phyloP scores from a whole-genome alignment of 2,113 vertebrate species.

The Coturnix japonica region DNA sequence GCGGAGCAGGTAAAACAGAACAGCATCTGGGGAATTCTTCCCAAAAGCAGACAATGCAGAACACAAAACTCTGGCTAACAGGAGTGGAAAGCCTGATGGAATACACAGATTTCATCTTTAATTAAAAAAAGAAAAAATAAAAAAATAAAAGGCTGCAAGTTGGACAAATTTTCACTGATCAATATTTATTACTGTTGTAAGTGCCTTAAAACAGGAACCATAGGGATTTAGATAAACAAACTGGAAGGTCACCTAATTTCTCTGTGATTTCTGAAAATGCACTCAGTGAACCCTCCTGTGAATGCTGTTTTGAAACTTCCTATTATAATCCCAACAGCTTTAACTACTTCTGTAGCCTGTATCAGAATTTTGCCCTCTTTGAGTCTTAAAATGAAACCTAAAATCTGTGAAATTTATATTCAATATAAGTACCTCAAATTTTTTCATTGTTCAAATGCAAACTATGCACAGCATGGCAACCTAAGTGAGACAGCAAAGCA shows the following conservation, averaged over 20 bases:
- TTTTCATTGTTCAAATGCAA: background rate
- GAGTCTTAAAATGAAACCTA: background rate
- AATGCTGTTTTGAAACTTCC: constrained; percentile 5
- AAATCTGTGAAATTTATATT: background rate
- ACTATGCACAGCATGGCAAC: background rate
- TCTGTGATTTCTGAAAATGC: background rate
- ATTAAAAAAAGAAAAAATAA: background rate
- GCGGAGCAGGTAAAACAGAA: background rate
- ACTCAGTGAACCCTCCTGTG: background rate
- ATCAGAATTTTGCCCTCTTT: background rate
- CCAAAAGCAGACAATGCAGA: background rate
- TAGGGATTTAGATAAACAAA: background rate
- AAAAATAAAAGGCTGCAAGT: background rate
- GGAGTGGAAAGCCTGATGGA: background rate
- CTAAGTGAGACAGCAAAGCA: background rate
- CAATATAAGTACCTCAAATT: background rate
- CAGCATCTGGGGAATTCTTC: background rate
- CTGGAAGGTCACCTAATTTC: background rate
- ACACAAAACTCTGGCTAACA: background rate
- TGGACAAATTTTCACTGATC: background rate
- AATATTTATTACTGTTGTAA: background rate
- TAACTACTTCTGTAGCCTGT: background rate
- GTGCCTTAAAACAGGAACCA: background rate
- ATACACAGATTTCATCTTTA: background rate
- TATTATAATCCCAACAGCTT: background rate